Conservation (phyloP, 2,888 invertebrate species). For the Diachrysia chrysitis region DNA sequence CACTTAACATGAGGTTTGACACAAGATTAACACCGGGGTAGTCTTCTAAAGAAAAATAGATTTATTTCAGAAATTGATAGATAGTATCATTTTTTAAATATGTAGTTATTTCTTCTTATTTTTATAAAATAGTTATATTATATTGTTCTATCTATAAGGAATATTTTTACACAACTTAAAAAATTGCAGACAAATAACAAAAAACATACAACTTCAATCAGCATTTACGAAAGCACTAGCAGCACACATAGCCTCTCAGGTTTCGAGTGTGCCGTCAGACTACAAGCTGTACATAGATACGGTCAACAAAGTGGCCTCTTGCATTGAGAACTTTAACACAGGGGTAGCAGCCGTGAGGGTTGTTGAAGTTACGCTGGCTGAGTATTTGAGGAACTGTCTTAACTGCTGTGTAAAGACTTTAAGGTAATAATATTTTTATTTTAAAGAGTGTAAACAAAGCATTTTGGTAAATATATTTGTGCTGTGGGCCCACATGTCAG, state of each 20-base stretch:
- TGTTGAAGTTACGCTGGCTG: slow-evolving; percentile 62
- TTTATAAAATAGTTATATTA: too few species aligned
- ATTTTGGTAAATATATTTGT: neutral
- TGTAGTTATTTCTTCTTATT: too few species aligned
- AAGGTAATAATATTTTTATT: slow-evolving; percentile 60
- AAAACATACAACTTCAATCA: slow-evolving; percentile 65
- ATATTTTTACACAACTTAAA: too few species aligned
- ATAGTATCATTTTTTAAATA: too few species aligned
- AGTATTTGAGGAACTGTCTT: slow-evolving; percentile 68
- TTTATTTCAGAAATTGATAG: too few species aligned
- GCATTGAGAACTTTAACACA: slow-evolving; percentile 78
- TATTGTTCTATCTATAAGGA: too few species aligned
- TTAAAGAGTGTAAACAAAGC: neutral
- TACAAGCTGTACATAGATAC: slow-evolving; percentile 61
- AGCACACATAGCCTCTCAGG: slow-evolving; percentile 57
- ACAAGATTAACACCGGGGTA: too few species aligned
- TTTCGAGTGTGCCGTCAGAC: slow-evolving; percentile 28
- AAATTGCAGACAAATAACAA: slow-evolving; percentile 74
- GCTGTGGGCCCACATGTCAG: too few species aligned
- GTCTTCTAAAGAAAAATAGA: too few species aligned
- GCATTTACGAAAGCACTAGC: slow-evolving; percentile 68
- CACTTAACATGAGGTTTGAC: too few species aligned
- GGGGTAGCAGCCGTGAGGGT: slow-evolving; percentile 69
- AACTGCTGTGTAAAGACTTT: slow-evolving; percentile 64
- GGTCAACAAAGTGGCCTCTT: slow-evolving; percentile 69